Conservation (phyloP, 2,888 invertebrate genomes). For the Sceliomorpha sp. region DNA sequence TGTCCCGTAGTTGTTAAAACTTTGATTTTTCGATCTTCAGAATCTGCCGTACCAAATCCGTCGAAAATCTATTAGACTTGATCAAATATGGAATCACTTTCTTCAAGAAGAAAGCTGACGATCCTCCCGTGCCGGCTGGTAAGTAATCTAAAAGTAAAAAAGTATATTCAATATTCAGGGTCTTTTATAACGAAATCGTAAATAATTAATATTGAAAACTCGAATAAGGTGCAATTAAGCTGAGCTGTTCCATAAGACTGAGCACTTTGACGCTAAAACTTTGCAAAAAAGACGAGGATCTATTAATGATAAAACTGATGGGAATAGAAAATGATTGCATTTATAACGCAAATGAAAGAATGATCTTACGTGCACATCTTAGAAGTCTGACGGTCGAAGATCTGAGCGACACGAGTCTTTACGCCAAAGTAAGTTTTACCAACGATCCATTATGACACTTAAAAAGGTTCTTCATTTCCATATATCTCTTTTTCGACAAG, state of each 20-base stretch:
- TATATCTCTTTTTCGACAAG: conserved; percentile 81
- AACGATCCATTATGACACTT: too few relatives aligned
- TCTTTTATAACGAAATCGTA: neutral
- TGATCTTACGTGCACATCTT: conserved; percentile 87
- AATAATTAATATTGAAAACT: too few relatives aligned
- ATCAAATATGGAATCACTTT: conserved; percentile 60
- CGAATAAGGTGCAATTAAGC: conserved; percentile 80
- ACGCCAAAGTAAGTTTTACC: conserved; percentile 84
- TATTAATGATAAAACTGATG: conserved; percentile 85
- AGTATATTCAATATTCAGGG: conserved; percentile 1
- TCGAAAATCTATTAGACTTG: conserved; percentile 61
- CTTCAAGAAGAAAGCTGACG: conserved; percentile 74
- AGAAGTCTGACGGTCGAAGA: conserved; percentile 87
- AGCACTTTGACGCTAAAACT: conserved; percentile 85
- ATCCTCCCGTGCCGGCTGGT: conserved; percentile 88
- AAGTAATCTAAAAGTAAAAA: conserved; percentile 15
- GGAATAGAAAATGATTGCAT: conserved; percentile 89
- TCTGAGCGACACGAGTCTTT: conserved; percentile 87
- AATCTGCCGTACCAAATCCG: conserved; percentile 59
- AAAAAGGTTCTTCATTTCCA: too few relatives aligned
- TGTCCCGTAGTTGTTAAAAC: conserved; percentile 16
- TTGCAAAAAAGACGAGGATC: conserved; percentile 86
- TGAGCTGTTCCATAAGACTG: conserved; percentile 83
- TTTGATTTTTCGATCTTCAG: conserved; percentile 56
- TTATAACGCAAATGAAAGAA: conserved; percentile 88